These are phyloP conservation scores for Albula goreensis DNA, from an alignment of 2,113 vertebrate species.

Conservation along the genomic window DNA sequence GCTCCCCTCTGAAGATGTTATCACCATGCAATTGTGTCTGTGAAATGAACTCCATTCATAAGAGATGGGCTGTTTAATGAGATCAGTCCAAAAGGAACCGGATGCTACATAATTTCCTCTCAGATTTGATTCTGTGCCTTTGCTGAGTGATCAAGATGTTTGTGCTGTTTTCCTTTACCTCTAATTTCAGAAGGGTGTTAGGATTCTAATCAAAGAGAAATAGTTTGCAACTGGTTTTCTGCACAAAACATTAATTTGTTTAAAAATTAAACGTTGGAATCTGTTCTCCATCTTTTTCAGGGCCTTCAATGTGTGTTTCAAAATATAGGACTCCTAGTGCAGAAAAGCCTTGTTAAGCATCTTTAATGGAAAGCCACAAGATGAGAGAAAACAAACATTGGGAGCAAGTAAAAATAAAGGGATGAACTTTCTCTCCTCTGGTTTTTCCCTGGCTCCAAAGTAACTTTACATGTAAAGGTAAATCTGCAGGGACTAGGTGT, in stretches of 20 bases:
- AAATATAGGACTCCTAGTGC: no score
- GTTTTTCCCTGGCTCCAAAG: not conserved
- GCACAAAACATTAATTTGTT: not conserved
- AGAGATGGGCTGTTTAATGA: not conserved
- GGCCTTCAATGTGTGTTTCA: not conserved
- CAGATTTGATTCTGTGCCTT: not conserved
- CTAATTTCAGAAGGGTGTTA: not conserved
- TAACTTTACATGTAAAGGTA: not conserved
- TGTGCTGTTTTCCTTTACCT: not conserved
- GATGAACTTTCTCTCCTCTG: not conserved
- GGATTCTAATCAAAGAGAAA: not conserved
- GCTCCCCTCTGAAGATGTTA: not conserved
- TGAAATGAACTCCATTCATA: constrained; percentile 1
- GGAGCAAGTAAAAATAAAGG: no score
- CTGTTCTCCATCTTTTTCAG: not conserved
- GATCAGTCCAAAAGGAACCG: not conserved
- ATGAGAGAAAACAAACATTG: no score
- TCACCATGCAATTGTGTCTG: not conserved
- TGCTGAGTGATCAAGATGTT: not conserved
- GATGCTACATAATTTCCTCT: not conserved
- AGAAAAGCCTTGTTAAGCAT: no score
- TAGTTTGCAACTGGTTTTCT: not conserved
- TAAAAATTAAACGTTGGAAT: not conserved
- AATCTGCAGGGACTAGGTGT: not conserved
- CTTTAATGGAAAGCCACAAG: no score